Evolutionary conservation across 2,113 vertebrate genomes (phyloP), one percentile per base, ranked within the genome.

Genomic region (Notothenia rossii): DNA sequence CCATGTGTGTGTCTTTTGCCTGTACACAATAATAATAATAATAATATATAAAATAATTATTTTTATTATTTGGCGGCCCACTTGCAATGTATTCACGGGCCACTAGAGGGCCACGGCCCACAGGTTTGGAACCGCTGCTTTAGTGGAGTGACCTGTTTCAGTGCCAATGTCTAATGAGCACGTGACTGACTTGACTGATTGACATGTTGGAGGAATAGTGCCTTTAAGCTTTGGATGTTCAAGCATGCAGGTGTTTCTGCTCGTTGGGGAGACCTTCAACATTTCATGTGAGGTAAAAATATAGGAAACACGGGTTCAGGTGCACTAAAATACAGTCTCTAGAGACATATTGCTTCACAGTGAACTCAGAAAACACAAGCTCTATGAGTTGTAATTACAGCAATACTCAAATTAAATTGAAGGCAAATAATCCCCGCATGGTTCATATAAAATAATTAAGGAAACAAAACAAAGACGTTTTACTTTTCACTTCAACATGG

Each of bases 381-480:
- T 56, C 49, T 29, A 48, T 17, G 29, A 77, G 29, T 61, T 80
- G 50, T 77, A 81, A 80, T 77, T 76, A 84, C 58, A 45, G n/a
- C 18, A 65, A 10, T 22, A 9, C 80, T 29, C 10, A 71, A 82
- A 82, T 45, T 29, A 56, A 73, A 79, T 69, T 50, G 46, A 65
- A 53, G 11, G 61, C 65, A 77, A 62, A 86, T 25, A 62, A 77
- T 59, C 11, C 79, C 72, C 43, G 33, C 40, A 18, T 65, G 62
- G 45, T 81, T 74, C 33, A 75, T 81, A 54, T 66, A 84, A 87
- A 89, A 77, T 69, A 89, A 84, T 70, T 64, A 85, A 72, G 13
- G 46, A 78, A 83, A 46, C 86, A 82, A 85, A 72, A 74, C 69
- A 80, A 65, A 83, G 70, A 85, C 53, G 48, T 84, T 90, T 83